phyloP scores from a whole-genome alignment of 2,113 vertebrate species.

The Myocastor coypus region DNA sequence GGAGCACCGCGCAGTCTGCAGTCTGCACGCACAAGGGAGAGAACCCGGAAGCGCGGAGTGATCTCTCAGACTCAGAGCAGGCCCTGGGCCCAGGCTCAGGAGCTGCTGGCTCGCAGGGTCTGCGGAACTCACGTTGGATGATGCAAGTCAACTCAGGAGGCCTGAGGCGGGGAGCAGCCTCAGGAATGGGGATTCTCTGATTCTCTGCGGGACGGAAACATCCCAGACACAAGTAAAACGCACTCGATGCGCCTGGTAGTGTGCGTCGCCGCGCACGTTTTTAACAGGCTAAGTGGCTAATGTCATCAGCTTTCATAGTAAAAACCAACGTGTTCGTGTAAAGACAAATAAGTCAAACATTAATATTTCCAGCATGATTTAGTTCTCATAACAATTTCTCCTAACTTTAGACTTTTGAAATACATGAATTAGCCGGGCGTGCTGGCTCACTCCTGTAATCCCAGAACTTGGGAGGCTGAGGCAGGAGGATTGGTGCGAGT shows the following conservation, averaged over 20 bases:
- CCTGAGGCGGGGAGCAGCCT: background rate
- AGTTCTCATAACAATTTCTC: background rate
- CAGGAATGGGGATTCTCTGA: background rate
- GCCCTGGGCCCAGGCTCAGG: background rate
- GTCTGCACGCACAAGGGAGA: background rate
- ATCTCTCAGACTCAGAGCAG: background rate
- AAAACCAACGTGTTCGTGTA: background rate
- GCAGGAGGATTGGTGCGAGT: no score
- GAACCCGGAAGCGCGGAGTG: no score
- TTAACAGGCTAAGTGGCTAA: background rate
- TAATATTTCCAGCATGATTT: background rate
- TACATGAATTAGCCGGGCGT: no score
- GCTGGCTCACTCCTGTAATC: no score
- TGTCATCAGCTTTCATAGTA: background rate
- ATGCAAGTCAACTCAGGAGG: background rate
- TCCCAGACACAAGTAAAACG: background rate
- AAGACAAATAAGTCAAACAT: background rate
- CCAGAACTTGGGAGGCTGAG: no score
- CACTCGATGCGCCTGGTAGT: background rate
- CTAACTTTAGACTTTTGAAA: background rate
- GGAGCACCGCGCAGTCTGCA: no score
- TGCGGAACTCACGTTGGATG: background rate
- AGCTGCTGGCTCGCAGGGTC: background rate
- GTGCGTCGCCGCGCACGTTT: no score
- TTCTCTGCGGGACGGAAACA: background rate